Conservation (phyloP, 2,113 vertebrate genomes). For the Dinomys branickii region DNA sequence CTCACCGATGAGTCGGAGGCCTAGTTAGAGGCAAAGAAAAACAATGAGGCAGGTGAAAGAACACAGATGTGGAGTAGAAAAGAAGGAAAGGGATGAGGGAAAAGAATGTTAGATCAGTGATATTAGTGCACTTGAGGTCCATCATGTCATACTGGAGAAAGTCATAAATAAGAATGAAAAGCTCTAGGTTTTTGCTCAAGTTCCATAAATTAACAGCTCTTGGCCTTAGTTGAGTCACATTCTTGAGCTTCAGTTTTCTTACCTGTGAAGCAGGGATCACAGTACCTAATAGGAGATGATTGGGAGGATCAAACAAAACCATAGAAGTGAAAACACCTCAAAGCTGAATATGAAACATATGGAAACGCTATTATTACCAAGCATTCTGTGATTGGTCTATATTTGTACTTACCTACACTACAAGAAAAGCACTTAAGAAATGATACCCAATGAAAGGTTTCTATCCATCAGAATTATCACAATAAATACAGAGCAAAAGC, state of each 20-base stretch:
- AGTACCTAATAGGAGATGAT: background rate
- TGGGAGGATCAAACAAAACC: background rate
- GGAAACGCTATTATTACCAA: background rate
- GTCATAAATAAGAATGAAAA: conserved; percentile 17
- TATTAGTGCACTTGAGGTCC: background rate
- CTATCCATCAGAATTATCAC: background rate
- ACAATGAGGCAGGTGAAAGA: background rate
- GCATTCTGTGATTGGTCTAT: background rate
- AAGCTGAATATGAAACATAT: background rate
- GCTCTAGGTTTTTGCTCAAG: background rate
- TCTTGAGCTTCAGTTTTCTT: background rate
- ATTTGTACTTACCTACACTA: background rate
- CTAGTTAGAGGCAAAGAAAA: background rate
- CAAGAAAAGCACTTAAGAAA: background rate
- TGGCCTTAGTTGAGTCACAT: background rate
- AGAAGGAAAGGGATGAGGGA: background rate
- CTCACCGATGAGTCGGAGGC: background rate
- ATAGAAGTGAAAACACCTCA: background rate
- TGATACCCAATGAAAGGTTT: background rate
- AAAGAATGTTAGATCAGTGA: background rate
- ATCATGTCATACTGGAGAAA: background rate
- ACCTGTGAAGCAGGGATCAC: background rate
- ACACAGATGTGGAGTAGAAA: background rate
- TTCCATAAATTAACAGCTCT: background rate
- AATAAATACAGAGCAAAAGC: background rate